These are phyloP conservation scores for Fragum fragum DNA, from an alignment of 2,888 invertebrate genomes.

Conservation along the genomic window DNA sequence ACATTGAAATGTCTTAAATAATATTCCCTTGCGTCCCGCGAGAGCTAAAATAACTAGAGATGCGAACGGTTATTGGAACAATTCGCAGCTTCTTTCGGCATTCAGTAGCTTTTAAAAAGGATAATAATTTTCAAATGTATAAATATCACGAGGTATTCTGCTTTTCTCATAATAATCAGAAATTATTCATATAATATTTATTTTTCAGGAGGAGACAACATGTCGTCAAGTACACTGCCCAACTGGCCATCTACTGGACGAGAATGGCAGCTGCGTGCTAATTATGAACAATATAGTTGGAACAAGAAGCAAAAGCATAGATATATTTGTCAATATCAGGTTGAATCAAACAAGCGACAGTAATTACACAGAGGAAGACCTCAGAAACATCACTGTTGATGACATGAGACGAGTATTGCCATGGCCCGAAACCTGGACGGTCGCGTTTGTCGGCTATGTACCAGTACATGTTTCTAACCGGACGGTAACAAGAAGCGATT, in stretches of 20 bases:
- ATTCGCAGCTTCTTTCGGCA: too few species aligned
- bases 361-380: background rate
- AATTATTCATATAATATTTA: too few species aligned
- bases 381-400: background rate
- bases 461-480: background rate
- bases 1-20: too few species aligned
- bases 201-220: background rate
- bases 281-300: background rate
- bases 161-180: too few species aligned
- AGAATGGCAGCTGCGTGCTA: background rate
- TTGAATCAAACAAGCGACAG: background rate
- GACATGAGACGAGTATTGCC: background rate
- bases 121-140: too few species aligned
- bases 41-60: too few species aligned
- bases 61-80: too few species aligned
- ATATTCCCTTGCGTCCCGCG: too few species aligned
- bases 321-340: background rate
- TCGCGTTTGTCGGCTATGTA: background rate
- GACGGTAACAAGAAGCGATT: background rate
- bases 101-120: too few species aligned
- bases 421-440: background rate
- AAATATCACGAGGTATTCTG: too few species aligned
- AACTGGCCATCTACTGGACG: background rate
- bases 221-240: constrained; percentile 6
- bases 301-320: background rate